A percentile compares a stretch with the other conserved stretches of the same genome.
These are phyloP conservation scores for Leuciscus waleckii DNA, from an alignment of 2,797 vertebrate species.

Conservation along the genomic window DNA sequence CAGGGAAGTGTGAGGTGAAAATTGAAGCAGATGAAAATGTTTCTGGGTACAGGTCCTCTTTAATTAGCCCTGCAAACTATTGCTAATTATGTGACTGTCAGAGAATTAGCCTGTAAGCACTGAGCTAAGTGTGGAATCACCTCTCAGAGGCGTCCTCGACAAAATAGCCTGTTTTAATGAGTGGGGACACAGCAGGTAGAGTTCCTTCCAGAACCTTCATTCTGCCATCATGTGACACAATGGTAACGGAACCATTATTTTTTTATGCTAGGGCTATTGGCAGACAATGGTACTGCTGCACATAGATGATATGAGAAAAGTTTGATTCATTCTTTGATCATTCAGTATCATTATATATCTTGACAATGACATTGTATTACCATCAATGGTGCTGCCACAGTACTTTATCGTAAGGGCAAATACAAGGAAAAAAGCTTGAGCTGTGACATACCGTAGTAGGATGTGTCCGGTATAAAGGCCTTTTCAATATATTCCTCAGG, in stretches of 20 bases:
- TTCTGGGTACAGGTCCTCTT: constrained; percentile 58
- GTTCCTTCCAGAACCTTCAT: constrained; percentile 42
- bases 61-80: constrained; percentile 76
- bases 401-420: background rate
- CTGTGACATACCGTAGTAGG: constrained; percentile 58
- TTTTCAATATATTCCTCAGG: constrained; percentile 65
- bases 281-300: background rate
- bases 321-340: background rate
- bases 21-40: constrained; percentile 2
- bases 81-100: constrained; percentile 73
- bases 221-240: constrained; percentile 33
- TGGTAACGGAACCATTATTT: constrained; percentile 8
- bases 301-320: background rate
- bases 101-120: constrained; percentile 63
- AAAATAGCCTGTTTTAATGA: constrained; percentile 78
- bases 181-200: constrained; percentile 75
- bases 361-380: background rate
- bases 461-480: constrained; percentile 63
- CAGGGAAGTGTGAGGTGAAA: constrained; percentile 5
- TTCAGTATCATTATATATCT: background rate
- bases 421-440: background rate
- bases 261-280: background rate
- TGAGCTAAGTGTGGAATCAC: constrained; percentile 65
- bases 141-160: constrained; percentile 69
- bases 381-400: background rate